Evolutionary conservation across 2,888 invertebrate genomes (phyloP), one percentile per base, ranked within the genome.

Genomic region (Gonocerus acuteangulatus): DNA sequence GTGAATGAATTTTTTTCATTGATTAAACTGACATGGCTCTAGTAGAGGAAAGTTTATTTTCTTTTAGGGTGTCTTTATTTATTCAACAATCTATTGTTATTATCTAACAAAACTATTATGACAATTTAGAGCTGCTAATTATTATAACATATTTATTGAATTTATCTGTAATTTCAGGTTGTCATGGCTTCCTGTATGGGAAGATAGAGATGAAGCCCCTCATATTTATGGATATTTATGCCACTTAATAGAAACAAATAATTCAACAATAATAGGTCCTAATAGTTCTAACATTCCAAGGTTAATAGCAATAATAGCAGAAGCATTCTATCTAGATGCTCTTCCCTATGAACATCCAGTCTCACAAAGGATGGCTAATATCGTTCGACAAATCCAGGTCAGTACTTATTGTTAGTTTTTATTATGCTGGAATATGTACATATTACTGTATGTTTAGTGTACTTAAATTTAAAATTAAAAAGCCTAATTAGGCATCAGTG

Each of bases 171-270:
- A 9, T 51, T 42, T 6, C 69, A 86, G 86, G 86, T 76, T 95
- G 70, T 83, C 85, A 61, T 97, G 97, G 96, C 79, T 99, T 71
- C 99, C 99, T 7, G 93, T 96, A 36, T 85, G 89, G 68, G 96
- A 96, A 73, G 99, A 99, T 75, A 82, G 85, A 13, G 97, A 96
- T 69, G 99, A 99, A 77, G 90, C 95, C 51, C 89, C 90, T 21
- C 91, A 95, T 73, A 89, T 99, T 66, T 99, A 96, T 75, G 89
- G 88, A 62, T 91, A 95, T 75, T 79, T 99, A 68, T 95, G 95
- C 77, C 95, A 96, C 78, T 81, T 97, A 68, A 87, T 95, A 66
- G 93, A 95, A 75, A 81, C 84, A 69, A 94, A 95, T 72, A 89
- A 96, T 78, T 86, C 90, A 18, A 79, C 85, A 62, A 84, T 96